Evolutionary conservation across 2,113 vertebrate genomes (phyloP), one percentile per base, ranked within the genome.

Genomic region (Dicaeum eximium): DNA sequence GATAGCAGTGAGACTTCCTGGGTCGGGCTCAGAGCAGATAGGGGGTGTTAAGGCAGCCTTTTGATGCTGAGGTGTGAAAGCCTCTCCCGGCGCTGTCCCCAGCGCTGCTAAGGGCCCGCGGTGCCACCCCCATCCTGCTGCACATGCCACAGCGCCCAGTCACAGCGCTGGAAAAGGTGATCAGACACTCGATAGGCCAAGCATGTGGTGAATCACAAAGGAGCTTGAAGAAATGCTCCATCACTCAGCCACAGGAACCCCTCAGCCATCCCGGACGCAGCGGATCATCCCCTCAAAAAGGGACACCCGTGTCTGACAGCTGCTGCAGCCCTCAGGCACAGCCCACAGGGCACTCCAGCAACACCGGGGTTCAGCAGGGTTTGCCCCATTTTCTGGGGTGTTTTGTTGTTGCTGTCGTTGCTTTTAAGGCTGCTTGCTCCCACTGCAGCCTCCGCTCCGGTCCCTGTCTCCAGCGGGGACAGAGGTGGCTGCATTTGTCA

Each of bases 401-500:
- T 7, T 54, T 15, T 30, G 5, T 28, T 31, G 1, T 25, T 45
- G 10, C 16, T 50, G 7, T 9, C 61, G 80, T 9, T 61, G 27
- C 5, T 80, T 66, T 66, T 17, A 48, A 69, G 35, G 42, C 56
- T 64, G 16, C 20, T 61, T 18, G 19, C 10, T 67, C 38, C 25
- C 21, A 1, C 1, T 8, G 11, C 66, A 82, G 22, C 44, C 64
- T 24, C 33, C 0, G 0, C 22, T 56, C 25, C 0, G 0, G 23
- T 18, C 20, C n/a, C 54, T 1, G 1, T 56, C 27, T 69, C 77
- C 54, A 14, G n/a, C 37, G 12, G 38, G 38, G 31, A 37, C 61
- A 90, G 88, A 42, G 37, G 19, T 42, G 88, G 65, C 83, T 95
- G 94, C 84, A 24, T 77, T 93, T 94, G 94, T 96, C 95, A 94